These are phyloP conservation scores for Meloidogyne exigua DNA, from an alignment of 1,140 invertebrate species.

Conservation along the genomic window DNA sequence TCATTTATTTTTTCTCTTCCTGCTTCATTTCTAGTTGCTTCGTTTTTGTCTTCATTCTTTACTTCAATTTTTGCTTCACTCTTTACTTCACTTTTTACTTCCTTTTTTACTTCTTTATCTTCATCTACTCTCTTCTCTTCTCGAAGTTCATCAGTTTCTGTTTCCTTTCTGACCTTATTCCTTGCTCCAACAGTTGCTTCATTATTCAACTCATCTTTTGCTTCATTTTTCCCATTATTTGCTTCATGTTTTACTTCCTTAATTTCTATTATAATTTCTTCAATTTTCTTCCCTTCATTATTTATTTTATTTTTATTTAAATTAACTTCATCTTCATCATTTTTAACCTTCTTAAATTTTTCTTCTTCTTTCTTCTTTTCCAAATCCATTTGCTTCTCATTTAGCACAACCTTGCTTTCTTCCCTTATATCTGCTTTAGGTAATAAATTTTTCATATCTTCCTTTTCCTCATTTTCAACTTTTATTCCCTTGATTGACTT, in stretches of 20 bases:
- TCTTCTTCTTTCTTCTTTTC: background rate
- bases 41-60: background rate
- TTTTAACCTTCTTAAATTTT: background rate
- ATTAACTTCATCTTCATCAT: background rate
- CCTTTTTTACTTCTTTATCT: background rate
- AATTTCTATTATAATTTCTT: background rate
- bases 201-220: background rate
- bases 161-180: background rate
- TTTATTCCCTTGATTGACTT: background rate
- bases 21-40: background rate
- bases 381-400: background rate
- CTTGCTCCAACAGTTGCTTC: background rate
- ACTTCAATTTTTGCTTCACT: background rate
- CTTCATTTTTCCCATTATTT: background rate
- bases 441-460: background rate
- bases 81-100: background rate
- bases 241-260: background rate
- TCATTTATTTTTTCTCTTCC: background rate
- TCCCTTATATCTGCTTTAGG: background rate
- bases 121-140: background rate
- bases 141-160: background rate
- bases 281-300: background rate
- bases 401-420: background rate
- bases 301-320: constrained; percentile 7
- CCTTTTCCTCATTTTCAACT: background rate